Conservation (phyloP, 2,888 invertebrate genomes). For the Glyphotaelius pellucidus region DNA sequence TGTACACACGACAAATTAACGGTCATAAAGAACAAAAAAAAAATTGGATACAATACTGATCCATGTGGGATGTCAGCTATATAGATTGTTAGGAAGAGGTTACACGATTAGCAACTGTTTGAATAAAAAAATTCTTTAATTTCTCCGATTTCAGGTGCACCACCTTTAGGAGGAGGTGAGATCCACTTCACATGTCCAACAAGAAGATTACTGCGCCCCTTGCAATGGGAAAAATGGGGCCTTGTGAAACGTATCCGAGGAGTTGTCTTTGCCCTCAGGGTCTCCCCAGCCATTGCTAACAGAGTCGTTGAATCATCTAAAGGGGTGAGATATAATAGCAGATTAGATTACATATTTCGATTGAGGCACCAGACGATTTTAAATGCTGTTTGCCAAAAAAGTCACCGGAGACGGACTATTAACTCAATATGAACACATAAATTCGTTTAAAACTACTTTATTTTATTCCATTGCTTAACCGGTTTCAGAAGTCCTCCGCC, state of each 20-base stretch:
- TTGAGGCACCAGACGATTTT: neutral
- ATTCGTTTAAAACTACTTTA: too few species aligned
- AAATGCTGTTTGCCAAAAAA: neutral
- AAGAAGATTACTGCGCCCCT: slow-evolving; percentile 87
- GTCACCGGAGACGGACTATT: neutral
- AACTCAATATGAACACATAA: too few species aligned
- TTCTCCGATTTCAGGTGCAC: slow-evolving; percentile 77
- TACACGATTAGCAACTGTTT: too few species aligned
- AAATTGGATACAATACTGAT: too few species aligned
- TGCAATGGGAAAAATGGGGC: slow-evolving; percentile 89
- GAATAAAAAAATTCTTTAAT: too few species aligned
- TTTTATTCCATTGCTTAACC: too few species aligned
- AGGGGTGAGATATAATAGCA: slow-evolving; percentile 74
- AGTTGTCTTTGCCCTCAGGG: slow-evolving; percentile 90
- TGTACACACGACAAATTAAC: too few species aligned
- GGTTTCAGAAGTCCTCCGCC: too few species aligned
- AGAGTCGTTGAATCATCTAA: slow-evolving; percentile 96
- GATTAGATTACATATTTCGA: neutral
- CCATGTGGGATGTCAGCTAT: too few species aligned
- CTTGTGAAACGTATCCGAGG: slow-evolving; percentile 97
- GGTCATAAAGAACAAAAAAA: too few species aligned
- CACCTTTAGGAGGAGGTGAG: slow-evolving; percentile 96
- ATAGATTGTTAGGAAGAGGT: too few species aligned
- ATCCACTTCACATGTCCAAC: slow-evolving; percentile 93
- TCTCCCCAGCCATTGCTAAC: slow-evolving; percentile 96